phyloP scores from a whole-genome alignment of 1,140 invertebrate genomes.

The Cephus cinctus region DNA sequence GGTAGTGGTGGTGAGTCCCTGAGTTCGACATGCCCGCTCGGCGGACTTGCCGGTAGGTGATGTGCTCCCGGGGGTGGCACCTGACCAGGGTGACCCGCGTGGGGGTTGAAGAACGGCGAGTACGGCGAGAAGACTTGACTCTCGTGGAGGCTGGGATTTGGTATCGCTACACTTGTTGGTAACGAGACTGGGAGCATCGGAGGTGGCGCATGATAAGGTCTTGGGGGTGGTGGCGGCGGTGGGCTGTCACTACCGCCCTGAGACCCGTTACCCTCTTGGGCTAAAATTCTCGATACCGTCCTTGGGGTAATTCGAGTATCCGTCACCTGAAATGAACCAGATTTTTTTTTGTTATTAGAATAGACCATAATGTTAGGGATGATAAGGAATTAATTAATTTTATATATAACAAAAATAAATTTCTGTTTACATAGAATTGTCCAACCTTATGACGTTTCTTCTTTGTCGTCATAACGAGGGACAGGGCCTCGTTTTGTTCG shows the following conservation, averaged over 20 bases:
- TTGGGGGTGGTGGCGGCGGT: constrained; percentile 67
- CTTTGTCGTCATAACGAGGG: constrained; percentile 90
- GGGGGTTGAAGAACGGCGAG: constrained; percentile 78
- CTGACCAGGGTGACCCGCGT: constrained; percentile 53
- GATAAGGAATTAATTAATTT: no score
- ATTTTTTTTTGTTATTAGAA: no score
- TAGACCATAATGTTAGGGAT: no score
- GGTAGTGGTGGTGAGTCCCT: constrained; percentile 77
- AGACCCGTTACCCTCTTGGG: constrained; percentile 73
- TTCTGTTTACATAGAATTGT: no score
- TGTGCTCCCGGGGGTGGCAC: constrained; percentile 54
- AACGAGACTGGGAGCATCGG: constrained; percentile 84
- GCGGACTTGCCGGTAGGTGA: constrained; percentile 60
- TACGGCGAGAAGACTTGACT: constrained; percentile 91
- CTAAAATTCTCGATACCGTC: constrained; percentile 82
- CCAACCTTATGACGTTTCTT: constrained; percentile 90
- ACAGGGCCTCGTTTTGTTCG: constrained; percentile 92
- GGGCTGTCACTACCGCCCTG: constrained; percentile 52
- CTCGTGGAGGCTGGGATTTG: constrained; percentile 92
- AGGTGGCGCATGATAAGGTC: constrained; percentile 69
- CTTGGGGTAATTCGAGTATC: constrained; percentile 92
- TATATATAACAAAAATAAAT: neutral
- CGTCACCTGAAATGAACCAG: constrained; percentile 70
- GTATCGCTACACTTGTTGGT: constrained; percentile 92
- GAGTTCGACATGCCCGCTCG: constrained; percentile 66